Percentiles rank a stretch among this genome's conserved stretches.
Conservation (phyloP, 2,888 invertebrate genomes). For the Hedychridium roseum region DNA sequence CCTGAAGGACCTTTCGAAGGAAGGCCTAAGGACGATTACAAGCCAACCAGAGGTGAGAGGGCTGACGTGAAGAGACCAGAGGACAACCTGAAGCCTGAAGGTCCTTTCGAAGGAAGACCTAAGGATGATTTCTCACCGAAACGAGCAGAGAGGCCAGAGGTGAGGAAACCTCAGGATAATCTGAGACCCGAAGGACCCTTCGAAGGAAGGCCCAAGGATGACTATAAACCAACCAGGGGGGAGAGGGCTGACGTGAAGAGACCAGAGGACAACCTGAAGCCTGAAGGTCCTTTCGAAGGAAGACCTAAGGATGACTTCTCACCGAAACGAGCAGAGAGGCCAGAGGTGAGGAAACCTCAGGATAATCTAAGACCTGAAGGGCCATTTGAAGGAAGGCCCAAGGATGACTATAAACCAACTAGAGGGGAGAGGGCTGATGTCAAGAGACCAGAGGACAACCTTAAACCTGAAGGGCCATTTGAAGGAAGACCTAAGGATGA, state of each 20-base stretch:
- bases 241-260: slow-evolving; percentile 51
- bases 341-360: slow-evolving; percentile 43
- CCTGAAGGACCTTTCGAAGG: slow-evolving; percentile 68
- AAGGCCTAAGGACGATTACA: too few relatives aligned
- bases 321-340: slow-evolving; percentile 58
- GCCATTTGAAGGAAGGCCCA: slow-evolving; percentile 62
- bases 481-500: slow-evolving; percentile 60
- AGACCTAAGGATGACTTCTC: slow-evolving; percentile 60
- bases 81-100: slow-evolving; percentile 71
- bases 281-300: slow-evolving; percentile 66
- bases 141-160: slow-evolving; percentile 67
- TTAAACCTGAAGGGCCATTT: too few relatives aligned
- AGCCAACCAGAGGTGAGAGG: slow-evolving; percentile 54
- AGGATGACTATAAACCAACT: slow-evolving; percentile 61
- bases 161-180: slow-evolving; percentile 66
- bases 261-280: slow-evolving; percentile 64
- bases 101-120: slow-evolving; percentile 65
- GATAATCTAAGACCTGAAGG: slow-evolving; percentile 69
- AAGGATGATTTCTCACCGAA: slow-evolving; percentile 57
- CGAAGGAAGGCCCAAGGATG: slow-evolving; percentile 66
- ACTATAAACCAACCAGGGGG: slow-evolving; percentile 56
- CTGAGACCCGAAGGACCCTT: slow-evolving; percentile 69
- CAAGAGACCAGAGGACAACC: too few relatives aligned
- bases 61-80: slow-evolving; percentile 58
- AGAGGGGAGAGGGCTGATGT: slow-evolving; percentile 61